Conservation (phyloP, 2,797 vertebrate genomes). For the Artibeus jamaicensis region DNA sequence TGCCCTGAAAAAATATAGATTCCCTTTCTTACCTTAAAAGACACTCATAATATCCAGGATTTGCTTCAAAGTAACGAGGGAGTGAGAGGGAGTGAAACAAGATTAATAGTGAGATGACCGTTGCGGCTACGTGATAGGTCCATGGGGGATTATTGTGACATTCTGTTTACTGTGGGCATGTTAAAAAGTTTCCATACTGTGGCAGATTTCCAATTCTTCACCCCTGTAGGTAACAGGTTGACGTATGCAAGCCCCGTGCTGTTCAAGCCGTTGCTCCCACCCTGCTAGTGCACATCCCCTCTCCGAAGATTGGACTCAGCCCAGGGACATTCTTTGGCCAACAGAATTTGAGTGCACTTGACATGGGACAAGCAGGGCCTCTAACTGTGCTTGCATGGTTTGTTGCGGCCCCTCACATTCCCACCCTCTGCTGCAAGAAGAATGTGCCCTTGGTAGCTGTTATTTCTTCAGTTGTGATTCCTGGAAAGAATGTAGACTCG, state of each 20-base stretch:
- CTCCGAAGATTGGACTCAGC: not conserved
- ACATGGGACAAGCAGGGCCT: not conserved
- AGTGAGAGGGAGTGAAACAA: not conserved
- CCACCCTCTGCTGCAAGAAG: not conserved
- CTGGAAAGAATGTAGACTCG: not conserved
- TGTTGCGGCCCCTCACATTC: not conserved
- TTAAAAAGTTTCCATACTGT: not conserved
- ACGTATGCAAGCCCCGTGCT: not conserved
- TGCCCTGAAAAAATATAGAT: not conserved
- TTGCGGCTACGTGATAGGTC: not conserved
- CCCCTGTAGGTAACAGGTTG: not conserved
- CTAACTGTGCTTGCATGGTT: not conserved
- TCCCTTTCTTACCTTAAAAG: conserved; percentile 32
- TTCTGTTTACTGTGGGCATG: not conserved
- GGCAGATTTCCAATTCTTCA: not conserved
- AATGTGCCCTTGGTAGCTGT: not conserved
- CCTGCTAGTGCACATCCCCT: not conserved
- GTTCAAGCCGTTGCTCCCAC: not conserved
- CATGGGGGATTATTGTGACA: not conserved
- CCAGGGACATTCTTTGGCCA: not conserved
- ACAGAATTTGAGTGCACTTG: not conserved
- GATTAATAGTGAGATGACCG: not conserved
- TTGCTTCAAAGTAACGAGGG: conserved; percentile 36
- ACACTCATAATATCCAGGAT: not conserved
- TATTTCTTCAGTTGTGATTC: not conserved